A percentile compares a stretch with the other conserved stretches of the same genome.
These are phyloP conservation scores for Morus bassanus DNA, from an alignment of 2,797 vertebrate genomes.

Conservation along the genomic window DNA sequence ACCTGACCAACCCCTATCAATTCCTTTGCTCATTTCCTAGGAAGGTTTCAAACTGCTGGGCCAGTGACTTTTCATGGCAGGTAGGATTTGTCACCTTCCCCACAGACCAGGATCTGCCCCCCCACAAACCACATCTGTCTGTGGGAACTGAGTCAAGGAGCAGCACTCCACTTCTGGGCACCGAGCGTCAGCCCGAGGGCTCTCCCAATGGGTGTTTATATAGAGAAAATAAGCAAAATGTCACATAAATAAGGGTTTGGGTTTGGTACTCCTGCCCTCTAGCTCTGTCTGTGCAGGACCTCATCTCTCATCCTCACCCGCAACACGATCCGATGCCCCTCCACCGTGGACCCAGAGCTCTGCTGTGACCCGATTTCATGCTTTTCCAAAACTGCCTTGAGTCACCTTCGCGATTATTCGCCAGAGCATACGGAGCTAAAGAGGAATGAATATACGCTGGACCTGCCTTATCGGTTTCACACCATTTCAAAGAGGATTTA, in stretches of 20 bases:
- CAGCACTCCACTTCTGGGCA: neutral
- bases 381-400: neutral
- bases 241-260: fast-evolving
- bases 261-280: neutral
- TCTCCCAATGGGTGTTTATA: fast-evolving
- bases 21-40: neutral
- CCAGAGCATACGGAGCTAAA: neutral
- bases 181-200: neutral
- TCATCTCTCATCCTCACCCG: fast-evolving
- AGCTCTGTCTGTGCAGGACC: neutral
- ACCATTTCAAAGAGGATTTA: neutral
- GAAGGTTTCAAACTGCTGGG: neutral
- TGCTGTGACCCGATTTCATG: fast-evolving
- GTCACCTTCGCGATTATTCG: fast-evolving
- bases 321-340: fast-evolving
- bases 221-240: fast-evolving
- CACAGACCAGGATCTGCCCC: neutral
- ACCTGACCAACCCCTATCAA: neutral
- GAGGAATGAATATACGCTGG: neutral
- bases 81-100: neutral
- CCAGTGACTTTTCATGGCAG: neutral
- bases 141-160: neutral
- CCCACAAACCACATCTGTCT: fast-evolving
- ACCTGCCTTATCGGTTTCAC: neutral
- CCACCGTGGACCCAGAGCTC: fast-evolving